phyloP scores from a whole-genome alignment of 2,888 invertebrate genomes.

The Schizotus pectinicornis region DNA sequence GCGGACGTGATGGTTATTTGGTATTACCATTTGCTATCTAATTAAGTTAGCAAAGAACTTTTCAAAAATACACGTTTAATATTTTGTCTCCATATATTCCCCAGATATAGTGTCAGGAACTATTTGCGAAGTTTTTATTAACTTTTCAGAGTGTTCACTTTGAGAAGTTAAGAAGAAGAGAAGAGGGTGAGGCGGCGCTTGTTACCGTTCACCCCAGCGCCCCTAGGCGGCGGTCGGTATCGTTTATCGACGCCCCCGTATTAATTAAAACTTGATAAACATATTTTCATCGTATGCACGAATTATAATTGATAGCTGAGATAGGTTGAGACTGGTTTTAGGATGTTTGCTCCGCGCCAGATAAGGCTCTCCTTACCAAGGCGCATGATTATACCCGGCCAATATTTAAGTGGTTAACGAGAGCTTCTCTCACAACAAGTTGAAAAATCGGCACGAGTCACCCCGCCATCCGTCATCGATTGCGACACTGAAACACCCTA shows the following conservation, averaged over 20 bases:
- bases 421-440: constrained; percentile 17
- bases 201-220: constrained; percentile 27
- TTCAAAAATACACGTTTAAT: constrained; percentile 32
- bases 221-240: constrained; percentile 28
- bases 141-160: constrained; percentile 30
- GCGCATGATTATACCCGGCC: constrained; percentile 33
- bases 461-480: constrained; percentile 22
- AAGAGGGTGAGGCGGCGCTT: constrained; percentile 20
- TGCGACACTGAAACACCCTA: constrained; percentile 22
- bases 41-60: constrained; percentile 14
- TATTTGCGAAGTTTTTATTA: constrained; percentile 33
- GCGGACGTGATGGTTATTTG: constrained; percentile 11
- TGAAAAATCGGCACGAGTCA: constrained; percentile 20
- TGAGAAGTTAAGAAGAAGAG: constrained; percentile 37
- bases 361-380: constrained; percentile 23
- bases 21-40: constrained; percentile 19
- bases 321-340: constrained; percentile 32
- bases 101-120: constrained; percentile 36
- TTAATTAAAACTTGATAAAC: constrained; percentile 40
- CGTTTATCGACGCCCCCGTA: constrained; percentile 36
- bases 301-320: constrained; percentile 40
- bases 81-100: constrained; percentile 34
- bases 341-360: constrained; percentile 3
- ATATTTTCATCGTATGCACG: constrained; percentile 41
- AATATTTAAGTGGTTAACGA: constrained; percentile 26